Conservation (phyloP, 2,113 vertebrate species). For the Nematolebias whitei region DNA sequence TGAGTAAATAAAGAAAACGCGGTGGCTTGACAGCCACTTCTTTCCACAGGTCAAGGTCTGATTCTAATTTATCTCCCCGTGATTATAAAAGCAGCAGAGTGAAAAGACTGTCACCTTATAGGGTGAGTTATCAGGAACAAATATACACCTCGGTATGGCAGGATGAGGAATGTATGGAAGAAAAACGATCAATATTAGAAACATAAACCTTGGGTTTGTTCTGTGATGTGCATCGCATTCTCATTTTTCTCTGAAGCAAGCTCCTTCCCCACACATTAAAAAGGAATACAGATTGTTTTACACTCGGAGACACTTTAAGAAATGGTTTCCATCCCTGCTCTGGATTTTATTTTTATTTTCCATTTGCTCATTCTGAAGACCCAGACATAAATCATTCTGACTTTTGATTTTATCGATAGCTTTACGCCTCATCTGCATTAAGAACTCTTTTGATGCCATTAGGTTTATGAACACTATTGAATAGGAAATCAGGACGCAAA, state of each 20-base stretch:
- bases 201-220: conserved; percentile 52
- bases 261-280: conserved; percentile 30
- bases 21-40: conserved; percentile 6
- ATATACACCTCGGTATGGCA: conserved; percentile 17
- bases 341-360: conserved; percentile 18
- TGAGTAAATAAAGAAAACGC: conserved; percentile 69
- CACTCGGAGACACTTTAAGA: conserved; percentile 18
- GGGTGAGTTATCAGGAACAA: conserved; percentile 10
- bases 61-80: conserved; percentile 41
- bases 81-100: conserved; percentile 10
- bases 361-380: not conserved
- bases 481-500: not conserved
- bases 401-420: conserved; percentile 18
- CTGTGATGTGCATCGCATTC: conserved; percentile 10
- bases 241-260: conserved; percentile 22
- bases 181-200: conserved; percentile 37
- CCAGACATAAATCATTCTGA: not conserved
- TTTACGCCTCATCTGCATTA: not conserved
- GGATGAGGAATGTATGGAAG: not conserved
- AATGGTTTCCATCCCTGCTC: not conserved
- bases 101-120: conserved; percentile 3
- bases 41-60: conserved; percentile 18
- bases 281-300: conserved; percentile 42
- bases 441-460: not conserved
- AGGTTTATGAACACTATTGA: not conserved